Evolutionary conservation across 2,888 invertebrate genomes (phyloP), one percentile per base, ranked within the genome.

Genomic region (Agriopis marginaria): DNA sequence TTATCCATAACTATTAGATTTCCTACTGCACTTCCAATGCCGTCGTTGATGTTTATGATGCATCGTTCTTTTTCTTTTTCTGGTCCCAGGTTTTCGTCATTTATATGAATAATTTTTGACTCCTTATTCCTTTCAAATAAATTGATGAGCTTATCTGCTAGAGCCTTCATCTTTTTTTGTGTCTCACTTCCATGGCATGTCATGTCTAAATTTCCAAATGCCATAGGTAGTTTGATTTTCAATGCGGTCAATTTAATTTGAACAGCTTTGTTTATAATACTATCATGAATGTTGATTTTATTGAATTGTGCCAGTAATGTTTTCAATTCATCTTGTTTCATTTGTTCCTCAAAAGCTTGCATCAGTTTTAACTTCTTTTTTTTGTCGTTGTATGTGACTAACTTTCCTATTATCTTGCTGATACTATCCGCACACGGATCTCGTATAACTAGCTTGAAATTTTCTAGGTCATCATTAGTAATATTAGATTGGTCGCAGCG

Each of bases 21-120:
- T 8, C 85, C 85, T 1, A 85, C 78, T 17, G 82, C 76, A 12
- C 84, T 78, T 5, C 81, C 82, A 8, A 85, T 81, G 6, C 81
- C 81, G 63, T 5, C 32, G 32, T 32, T 32, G 5, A 5, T 32
- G 3, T 74, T 75, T 12, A 84, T 54, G 47, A 81, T 79, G 14
- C 77, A 75, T 32, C 54, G 68, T 53, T 55, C 79, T 53, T 82
- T 59, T 63, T 70, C 62, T 75, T 79, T 77, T 14, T 71, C 63
- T 0, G 75, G 55, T 79, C 79, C 40, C 81, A 79, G 75, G 47
- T 78, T 76, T 44, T 77, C 59, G 42, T 75, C 72, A 17, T 70
- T 75, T 54, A 83, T 73, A 49, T 76, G 69, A 32, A 84, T 76
- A 56, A 73, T 63, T 49, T 71, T 55, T n/a, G 64, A 68, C 3